phyloP scores from a whole-genome alignment of 2,888 invertebrate genomes.

The Antheraea yamamai region DNA sequence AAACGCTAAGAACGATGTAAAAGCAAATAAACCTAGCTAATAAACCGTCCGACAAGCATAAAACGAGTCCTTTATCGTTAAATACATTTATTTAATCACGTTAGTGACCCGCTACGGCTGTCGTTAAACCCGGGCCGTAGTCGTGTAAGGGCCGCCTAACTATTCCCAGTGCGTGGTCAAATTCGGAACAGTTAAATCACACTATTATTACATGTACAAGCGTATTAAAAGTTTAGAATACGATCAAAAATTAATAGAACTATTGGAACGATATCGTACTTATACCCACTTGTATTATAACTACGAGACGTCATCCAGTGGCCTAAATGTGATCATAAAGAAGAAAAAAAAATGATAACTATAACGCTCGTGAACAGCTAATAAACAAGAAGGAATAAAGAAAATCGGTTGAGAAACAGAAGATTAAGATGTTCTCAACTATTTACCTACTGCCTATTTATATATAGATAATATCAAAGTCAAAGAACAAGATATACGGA shows the following conservation, averaged over 20 bases:
- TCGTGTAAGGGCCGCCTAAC: not conserved
- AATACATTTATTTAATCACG: constrained; percentile 56
- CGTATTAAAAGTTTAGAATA: not conserved
- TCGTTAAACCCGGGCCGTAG: constrained; percentile 47
- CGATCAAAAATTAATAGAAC: not conserved
- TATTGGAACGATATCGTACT: not conserved
- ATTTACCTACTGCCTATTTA: too few species aligned
- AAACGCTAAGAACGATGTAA: constrained; percentile 20
- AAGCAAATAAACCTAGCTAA: constrained; percentile 39
- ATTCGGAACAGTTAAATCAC: not conserved
- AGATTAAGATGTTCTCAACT: too few species aligned
- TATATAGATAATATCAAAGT: not conserved
- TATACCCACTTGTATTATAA: too few species aligned
- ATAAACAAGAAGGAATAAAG: too few species aligned
- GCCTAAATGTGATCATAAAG: too few species aligned
- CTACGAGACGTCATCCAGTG: too few species aligned
- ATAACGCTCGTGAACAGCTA: too few species aligned
- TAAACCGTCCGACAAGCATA: constrained; percentile 43
- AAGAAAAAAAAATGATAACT: too few species aligned
- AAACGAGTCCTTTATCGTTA: constrained; percentile 48
- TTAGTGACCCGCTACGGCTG: constrained; percentile 43
- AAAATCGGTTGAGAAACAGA: too few species aligned
- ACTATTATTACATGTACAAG: not conserved
- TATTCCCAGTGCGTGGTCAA: not conserved
- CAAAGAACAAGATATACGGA: not conserved